A percentile compares a stretch with the other conserved stretches of the same genome.
Conservation (phyloP, 2,113 vertebrate genomes). For the Boleophthalmus pectinirostris region DNA sequence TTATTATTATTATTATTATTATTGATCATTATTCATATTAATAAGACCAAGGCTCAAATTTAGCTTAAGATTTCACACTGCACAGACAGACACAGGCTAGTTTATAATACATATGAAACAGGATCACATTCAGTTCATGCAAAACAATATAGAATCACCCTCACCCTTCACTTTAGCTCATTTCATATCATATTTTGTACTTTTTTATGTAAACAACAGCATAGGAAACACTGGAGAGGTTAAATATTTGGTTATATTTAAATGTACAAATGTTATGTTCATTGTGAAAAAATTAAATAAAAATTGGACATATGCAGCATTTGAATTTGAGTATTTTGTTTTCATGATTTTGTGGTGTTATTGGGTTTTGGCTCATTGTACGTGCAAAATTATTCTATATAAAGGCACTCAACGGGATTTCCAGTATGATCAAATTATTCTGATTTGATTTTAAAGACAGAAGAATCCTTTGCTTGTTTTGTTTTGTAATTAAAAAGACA, state of each 20-base stretch:
- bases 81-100: not conserved
- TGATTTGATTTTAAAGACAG: too few species aligned
- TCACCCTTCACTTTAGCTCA: not conserved
- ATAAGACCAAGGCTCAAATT: not conserved
- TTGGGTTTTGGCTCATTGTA: too few species aligned
- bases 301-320: not conserved
- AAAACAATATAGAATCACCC: not conserved
- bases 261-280: not conserved
- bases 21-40: not conserved
- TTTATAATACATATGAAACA: conserved; percentile 1
- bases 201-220: conserved; percentile 3
- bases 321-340: not conserved
- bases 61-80: not conserved
- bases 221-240: not conserved
- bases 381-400: too few species aligned
- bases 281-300: not conserved
- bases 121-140: not conserved
- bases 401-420: too few species aligned
- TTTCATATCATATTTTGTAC: not conserved
- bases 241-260: not conserved
- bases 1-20: not conserved
- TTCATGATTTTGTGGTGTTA: too few species aligned
- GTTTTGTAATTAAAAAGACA: too few species aligned
- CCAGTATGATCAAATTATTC: too few species aligned
- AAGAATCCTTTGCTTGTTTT: too few species aligned